A percentile compares a stretch with the other conserved stretches of the same genome.
Evolutionary conservation across 2,888 invertebrate species (phyloP).

Genomic region (Cepaea hortensis): DNA sequence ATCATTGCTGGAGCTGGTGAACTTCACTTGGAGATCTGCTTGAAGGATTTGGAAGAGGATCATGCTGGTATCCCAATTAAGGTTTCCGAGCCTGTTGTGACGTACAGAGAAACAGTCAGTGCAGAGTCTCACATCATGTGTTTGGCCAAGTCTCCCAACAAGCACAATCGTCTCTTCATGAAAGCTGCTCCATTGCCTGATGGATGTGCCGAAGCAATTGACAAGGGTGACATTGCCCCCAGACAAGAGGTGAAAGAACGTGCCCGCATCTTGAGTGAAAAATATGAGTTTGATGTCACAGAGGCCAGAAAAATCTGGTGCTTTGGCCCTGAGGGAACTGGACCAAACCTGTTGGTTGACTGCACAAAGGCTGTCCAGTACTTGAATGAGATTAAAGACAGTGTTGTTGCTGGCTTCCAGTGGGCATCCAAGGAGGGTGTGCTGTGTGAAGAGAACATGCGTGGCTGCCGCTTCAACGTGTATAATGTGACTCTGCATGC

Average conservation of each 20-base stretch:
- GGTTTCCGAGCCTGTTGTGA: slow-evolving; percentile 98
- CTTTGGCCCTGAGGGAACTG: slow-evolving; percentile 99
- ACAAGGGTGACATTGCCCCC: slow-evolving; percentile 94
- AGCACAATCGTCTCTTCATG: slow-evolving; percentile 99
- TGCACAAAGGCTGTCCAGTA: slow-evolving; percentile 99
- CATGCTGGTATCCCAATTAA: slow-evolving; percentile 97
- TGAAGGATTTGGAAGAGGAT: slow-evolving; percentile 97
- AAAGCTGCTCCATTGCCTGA: slow-evolving; percentile 96
- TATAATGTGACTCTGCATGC: slow-evolving; percentile 99
- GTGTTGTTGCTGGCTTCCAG: slow-evolving; percentile 97
- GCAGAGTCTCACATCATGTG: slow-evolving; percentile 96
- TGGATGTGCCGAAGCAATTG: slow-evolving; percentile 97
- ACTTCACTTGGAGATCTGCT: slow-evolving; percentile 99
- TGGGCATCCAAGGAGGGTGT: slow-evolving; percentile 99
- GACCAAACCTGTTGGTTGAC: slow-evolving; percentile 97
- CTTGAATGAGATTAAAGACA: slow-evolving; percentile 99
- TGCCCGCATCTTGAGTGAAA: slow-evolving; percentile 94
- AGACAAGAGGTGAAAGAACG: slow-evolving; percentile 98
- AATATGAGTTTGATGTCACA: slow-evolving; percentile 96
- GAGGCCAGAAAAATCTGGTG: slow-evolving; percentile 99
- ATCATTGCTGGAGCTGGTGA: slow-evolving; percentile 99
- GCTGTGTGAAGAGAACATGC: slow-evolving; percentile 97
- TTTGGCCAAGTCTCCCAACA: slow-evolving; percentile 99
- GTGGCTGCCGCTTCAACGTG: slow-evolving; percentile 96
- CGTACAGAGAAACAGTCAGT: slow-evolving; percentile 90